phyloP scores from a whole-genome alignment of 1,140 invertebrate genomes.

The Drosophila lowei region DNA sequence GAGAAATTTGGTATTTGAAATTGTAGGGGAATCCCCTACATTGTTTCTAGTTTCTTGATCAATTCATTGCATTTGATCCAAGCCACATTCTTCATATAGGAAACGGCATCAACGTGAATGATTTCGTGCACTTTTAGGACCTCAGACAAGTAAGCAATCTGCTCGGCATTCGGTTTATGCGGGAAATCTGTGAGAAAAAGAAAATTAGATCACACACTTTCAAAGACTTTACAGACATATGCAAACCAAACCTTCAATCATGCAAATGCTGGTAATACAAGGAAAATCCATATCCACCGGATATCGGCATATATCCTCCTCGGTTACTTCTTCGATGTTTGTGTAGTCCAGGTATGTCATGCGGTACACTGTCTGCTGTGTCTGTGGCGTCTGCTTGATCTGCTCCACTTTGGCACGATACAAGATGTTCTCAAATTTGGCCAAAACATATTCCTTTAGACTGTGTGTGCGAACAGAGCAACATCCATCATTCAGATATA shows the following conservation, averaged over 20 bases:
- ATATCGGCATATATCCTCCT: constrained; percentile 61
- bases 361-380: constrained; percentile 18
- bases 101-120: constrained; percentile 47
- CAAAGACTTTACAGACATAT: too few species aligned
- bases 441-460: constrained; percentile 63
- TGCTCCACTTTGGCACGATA: constrained; percentile 59
- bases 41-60: constrained; percentile 10
- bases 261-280: constrained; percentile 61
- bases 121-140: constrained; percentile 22
- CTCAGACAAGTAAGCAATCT: constrained; percentile 42
- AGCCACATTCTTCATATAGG: constrained; percentile 45
- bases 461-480: constrained; percentile 21
- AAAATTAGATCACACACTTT: neutral
- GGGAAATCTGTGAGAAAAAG: constrained; percentile 41
- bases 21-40: constrained; percentile 9
- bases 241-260: constrained; percentile 56
- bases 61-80: constrained; percentile 28
- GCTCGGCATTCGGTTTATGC: constrained; percentile 28
- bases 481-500: neutral
- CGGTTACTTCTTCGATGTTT: constrained; percentile 41
- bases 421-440: constrained; percentile 51
- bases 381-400: constrained; percentile 4
- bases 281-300: constrained; percentile 40
- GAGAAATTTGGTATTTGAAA: neutral
- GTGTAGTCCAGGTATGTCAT: constrained; percentile 63